These are phyloP conservation scores for Strigamia transsilvanica DNA, from an alignment of 2,888 invertebrate species.

Conservation along the genomic window DNA sequence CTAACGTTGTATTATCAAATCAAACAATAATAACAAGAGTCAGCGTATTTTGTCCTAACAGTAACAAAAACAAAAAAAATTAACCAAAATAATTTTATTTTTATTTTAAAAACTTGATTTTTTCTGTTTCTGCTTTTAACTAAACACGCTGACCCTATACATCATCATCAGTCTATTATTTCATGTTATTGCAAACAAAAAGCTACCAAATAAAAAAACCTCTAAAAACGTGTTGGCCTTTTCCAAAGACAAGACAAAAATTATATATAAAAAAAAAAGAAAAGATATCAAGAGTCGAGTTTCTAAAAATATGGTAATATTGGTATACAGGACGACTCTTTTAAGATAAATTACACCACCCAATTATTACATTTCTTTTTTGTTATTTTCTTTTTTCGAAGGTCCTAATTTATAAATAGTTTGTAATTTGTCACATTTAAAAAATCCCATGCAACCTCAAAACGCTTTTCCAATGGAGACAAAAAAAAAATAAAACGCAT, in stretches of 20 bases:
- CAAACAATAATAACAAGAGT: background rate
- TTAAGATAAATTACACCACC: constrained; percentile 43
- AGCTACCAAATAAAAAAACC: background rate
- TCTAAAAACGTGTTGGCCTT: constrained; percentile 38
- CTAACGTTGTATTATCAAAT: background rate
- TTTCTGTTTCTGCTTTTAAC: background rate
- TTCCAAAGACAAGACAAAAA: constrained; percentile 8
- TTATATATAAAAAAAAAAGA: background rate
- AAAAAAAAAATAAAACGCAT: constrained; percentile 2
- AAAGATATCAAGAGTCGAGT: constrained; percentile 29
- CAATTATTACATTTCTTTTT: background rate
- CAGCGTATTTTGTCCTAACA: background rate
- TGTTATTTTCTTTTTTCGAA: background rate
- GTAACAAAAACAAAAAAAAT: background rate
- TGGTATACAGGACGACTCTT: constrained; percentile 19
- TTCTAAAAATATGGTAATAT: constrained; percentile 21
- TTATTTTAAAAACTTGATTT: background rate
- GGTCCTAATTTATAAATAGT: constrained; percentile 22
- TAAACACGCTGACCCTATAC: background rate
- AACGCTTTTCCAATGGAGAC: constrained; percentile 21
- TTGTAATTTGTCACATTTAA: constrained; percentile 18
- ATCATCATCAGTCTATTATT: background rate
- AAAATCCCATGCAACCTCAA: constrained; percentile 31
- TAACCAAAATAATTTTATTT: background rate
- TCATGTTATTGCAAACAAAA: background rate